These are phyloP conservation scores for Ochropleura plecta DNA, from an alignment of 2,888 invertebrate species.

Conservation along the genomic window DNA sequence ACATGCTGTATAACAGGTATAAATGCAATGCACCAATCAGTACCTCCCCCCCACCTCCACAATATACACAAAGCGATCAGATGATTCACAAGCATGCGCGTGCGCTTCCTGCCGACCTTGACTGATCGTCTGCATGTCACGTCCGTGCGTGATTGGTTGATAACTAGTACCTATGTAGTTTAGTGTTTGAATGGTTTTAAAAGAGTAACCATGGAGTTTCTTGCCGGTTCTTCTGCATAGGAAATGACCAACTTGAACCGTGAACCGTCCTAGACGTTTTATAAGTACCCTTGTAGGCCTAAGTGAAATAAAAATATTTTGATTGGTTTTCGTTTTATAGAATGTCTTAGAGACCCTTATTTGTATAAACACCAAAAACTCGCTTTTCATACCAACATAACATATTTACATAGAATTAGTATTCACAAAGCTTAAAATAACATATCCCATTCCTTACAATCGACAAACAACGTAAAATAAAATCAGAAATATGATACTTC, in stretches of 20 bases:
- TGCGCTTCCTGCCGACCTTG: constrained; percentile 66
- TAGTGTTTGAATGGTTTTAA: constrained; percentile 15
- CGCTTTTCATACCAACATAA: not conserved
- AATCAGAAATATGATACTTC: constrained; percentile 15
- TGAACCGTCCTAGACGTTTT: too few relatives aligned
- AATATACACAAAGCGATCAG: constrained; percentile 50
- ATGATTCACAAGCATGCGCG: constrained; percentile 63
- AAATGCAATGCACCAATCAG: constrained; percentile 25
- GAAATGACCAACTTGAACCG: too few relatives aligned
- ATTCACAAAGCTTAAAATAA: not conserved
- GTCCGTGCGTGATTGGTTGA: constrained; percentile 42
- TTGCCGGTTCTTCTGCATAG: too few relatives aligned
- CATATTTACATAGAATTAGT: not conserved
- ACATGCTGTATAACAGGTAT: not conserved
- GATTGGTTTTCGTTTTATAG: not conserved
- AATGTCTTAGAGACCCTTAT: not conserved
- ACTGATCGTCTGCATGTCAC: constrained; percentile 52
- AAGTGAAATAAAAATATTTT: too few relatives aligned
- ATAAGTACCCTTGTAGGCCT: too few relatives aligned
- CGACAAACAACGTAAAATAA: constrained; percentile 2
- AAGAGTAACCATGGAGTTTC: not conserved
- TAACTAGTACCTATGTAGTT: not conserved
- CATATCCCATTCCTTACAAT: not conserved
- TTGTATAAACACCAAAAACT: not conserved
- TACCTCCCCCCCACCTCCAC: constrained; percentile 23